Base-by-base conservation (phyloP, 2,888 invertebrate genomes). In the Abscondita cerata region DNA sequence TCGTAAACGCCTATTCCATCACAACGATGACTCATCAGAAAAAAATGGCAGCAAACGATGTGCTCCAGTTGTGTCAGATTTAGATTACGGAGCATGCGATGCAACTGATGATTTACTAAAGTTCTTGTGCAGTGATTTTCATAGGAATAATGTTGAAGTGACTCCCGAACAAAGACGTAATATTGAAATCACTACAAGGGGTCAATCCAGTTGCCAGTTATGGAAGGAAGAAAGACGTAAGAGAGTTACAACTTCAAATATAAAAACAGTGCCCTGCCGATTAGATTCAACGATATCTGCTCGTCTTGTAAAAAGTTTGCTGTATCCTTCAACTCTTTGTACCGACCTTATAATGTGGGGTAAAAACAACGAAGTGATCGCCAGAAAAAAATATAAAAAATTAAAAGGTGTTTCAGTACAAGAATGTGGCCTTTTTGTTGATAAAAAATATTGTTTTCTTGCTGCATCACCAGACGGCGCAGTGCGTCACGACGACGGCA, bases 121-220 rank as follows among this genome's bases (percentile, higher is more conserved):
- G 40, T 40, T 40, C 15, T 40, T 40, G 13, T 40, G 40, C 8
- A 15, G 15, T 40, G 15, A 40, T 3, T 13, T 8, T 41, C 15
- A 41, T 11, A 41, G 19, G 18, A 46, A 46, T 25, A 46, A 46
- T 2, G 46, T 46, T 9, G 19, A 11, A 4, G 20, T 46, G 19
- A 19, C 25, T 46, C 19, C 46, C 9, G 46, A 46, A 46, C 4
- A 46, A 46, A 46, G 25, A 18, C 19, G 46, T 46, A n/a, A 25
- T 12, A 46, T 46, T 46, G 46, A 46, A 46, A 46, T 46, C 11
- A 25, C 18, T 25, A 46, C 46, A 46, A 38, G 38, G 9, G 18
- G 46, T 46, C 46, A 46, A 20, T 40, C 13, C 40, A 40, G 15
- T 40, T 40, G 40, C 40, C 40, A 40, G 40, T 40, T 40, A 40